phyloP scores from a whole-genome alignment of 2,113 vertebrate species.

The Apodemus sylvaticus region DNA sequence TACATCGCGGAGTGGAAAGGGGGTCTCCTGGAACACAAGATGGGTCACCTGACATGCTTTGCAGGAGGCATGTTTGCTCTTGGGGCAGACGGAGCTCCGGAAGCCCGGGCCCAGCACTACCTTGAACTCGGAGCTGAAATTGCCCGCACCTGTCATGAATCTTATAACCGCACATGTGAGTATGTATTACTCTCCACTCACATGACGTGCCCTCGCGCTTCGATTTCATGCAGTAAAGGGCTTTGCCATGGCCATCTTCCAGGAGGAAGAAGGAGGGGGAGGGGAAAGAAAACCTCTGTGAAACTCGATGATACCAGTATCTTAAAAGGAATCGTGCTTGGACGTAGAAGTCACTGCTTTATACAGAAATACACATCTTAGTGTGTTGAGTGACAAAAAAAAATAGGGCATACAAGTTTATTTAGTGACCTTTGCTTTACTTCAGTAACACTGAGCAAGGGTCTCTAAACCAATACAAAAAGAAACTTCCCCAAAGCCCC shows the following conservation, averaged over 20 bases:
- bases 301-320: not conserved
- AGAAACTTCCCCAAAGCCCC: not conserved
- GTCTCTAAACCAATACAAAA: not conserved
- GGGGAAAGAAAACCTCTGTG: not conserved
- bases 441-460: not conserved
- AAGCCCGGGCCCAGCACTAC: constrained; percentile 92
- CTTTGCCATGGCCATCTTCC: not conserved
- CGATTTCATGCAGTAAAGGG: not conserved
- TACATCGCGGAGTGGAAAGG: constrained; percentile 99
- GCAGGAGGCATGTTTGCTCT: constrained; percentile 99
- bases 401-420: not conserved
- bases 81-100: constrained; percentile 93
- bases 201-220: not conserved
- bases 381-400: constrained; percentile 31
- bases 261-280: rapidly evolving
- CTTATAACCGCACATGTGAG: constrained; percentile 95
- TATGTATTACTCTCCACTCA: rapidly evolving
- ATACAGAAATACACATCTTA: not conserved
- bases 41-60: constrained; percentile 99
- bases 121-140: constrained; percentile 97
- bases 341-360: not conserved
- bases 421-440: not conserved
- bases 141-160: constrained; percentile 97
- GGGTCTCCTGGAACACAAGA: constrained; percentile 97
- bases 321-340: not conserved